A percentile compares a stretch with the other conserved stretches of the same genome.
Conservation (phyloP, 2,797 vertebrate species). For the Aratinga solstitialis region DNA sequence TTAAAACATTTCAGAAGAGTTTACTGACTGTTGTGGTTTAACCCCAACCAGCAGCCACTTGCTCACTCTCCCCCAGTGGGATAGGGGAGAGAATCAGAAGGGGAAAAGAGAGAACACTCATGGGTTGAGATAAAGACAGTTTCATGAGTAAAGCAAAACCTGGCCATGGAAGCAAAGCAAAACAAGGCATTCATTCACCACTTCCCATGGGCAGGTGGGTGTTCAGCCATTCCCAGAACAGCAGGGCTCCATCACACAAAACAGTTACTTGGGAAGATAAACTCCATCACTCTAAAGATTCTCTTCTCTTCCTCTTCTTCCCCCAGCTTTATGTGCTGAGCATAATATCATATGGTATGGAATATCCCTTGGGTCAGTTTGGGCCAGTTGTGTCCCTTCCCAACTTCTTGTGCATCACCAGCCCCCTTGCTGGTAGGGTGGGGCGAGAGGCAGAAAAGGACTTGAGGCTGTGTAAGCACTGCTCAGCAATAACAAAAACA, state of each 20-base stretch:
- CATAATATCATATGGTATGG: background rate
- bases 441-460: background rate
- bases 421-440: background rate
- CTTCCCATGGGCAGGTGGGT: background rate
- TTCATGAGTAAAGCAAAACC: background rate
- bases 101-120: background rate
- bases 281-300: background rate
- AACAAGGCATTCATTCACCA: background rate
- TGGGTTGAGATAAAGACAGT: background rate
- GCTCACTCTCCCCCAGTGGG: background rate
- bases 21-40: background rate
- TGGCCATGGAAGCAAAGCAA: background rate
- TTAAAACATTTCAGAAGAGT: background rate
- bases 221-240: background rate
- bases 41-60: background rate
- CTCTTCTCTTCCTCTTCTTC: background rate
- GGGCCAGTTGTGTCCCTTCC: background rate
- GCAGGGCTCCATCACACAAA: background rate
- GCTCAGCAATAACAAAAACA: background rate
- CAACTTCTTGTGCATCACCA: background rate
- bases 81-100: background rate
- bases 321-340: background rate
- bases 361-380: background rate
- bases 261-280: background rate
- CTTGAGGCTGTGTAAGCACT: background rate